Evolutionary conservation across 2,113 vertebrate genomes (phyloP), one percentile per base, ranked within the genome.

Genomic region (Phalacrocorax pelagicus): DNA sequence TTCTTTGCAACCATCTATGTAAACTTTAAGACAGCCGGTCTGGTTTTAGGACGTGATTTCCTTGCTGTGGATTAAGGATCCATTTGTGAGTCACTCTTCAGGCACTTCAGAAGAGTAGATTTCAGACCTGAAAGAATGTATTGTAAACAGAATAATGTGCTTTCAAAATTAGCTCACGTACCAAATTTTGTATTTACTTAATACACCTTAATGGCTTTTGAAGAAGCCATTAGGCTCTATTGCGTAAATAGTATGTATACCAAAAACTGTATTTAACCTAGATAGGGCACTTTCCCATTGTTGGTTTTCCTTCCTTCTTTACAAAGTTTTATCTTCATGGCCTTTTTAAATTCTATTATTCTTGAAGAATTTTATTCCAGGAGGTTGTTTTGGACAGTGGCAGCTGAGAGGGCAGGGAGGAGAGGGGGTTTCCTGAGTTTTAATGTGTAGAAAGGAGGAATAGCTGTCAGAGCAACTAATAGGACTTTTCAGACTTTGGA

Each of bases 111-210:
- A 92, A 77, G 42, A 89, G 86, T 81, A 89, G 86, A 72, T 91
- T 96, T 97, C 74, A 97, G 82, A 94, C 58, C 69, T 86, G 88
- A 97, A 98, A 94, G 92, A 96, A 97, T 94, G 93, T 54, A 97
- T 97, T 97, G 91, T 91, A 97, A 97, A 96, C 93, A 96, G 96
- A 97, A 97, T 88, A 95, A 96, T 90, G 95, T 94, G 86, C 92
- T 98, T 98, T 97, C 96, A 95, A 97, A 98, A 97, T 98, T 94
- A 97, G 95, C 94, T 96, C 89, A 97, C 29, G 72, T 88, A 93
- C 96, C 92, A 90, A 96, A 97, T 97, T 97, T 97, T 88, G 90
- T 98, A 96, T 98, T 98, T 98, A 95, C 98, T 96, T 97, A 97
- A 96, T 90, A 94, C 49, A 92, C 81, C 67, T 95, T 98, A 98